Base-by-base conservation (phyloP, 2,888 invertebrate species). In the Malacosoma neustria region DNA sequence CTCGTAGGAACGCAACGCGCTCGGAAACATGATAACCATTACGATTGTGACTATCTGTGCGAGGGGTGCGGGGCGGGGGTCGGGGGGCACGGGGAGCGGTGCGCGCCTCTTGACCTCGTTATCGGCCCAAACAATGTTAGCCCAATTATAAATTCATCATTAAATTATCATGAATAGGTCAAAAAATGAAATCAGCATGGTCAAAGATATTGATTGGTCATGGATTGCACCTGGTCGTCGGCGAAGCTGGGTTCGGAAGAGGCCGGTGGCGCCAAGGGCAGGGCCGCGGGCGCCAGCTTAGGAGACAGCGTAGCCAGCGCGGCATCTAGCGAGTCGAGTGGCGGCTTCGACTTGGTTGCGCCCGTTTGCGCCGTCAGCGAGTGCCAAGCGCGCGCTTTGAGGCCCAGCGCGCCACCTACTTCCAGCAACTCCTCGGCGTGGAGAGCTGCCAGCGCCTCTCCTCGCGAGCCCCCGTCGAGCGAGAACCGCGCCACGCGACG, bases 351-450 rank as follows among this genome's bases (percentile, higher is more conserved):
- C 9, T 37, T 13, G 15, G 37, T 31, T 29, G 9, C 22, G 37
- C 35, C 22, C 35, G 36, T 32, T 13, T 39, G 15, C 7, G 30
- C 34, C 22, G 5, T 32, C 41, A 54, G 51, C 37, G 48, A 46
- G 45, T 54, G 48, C 67, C 60, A 65, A 15, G 56, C 46, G 57
- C 65, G 72, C 44, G 61, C 65, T 56, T 64, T 63, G 5, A 68
- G 43, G 32, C 62, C 57, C 30, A 47, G 49, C 38, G 36, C 36
- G 3, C 33, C 35, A 36, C 46, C 46, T 37, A 51, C 41, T 46
- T 30, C 30, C 42, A 68, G 42, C 51, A 69, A 41, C 58, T 75
- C 74, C 51, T 75, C 75, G 12, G 68, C 68, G 58, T 59, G 57
- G 54, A 68, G 48, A 42, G 49, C 58, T n/a, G 4, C 31, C 41